Evolutionary conservation across 2,888 invertebrate species (phyloP).

Genomic region (Morinoia aosen): DNA sequence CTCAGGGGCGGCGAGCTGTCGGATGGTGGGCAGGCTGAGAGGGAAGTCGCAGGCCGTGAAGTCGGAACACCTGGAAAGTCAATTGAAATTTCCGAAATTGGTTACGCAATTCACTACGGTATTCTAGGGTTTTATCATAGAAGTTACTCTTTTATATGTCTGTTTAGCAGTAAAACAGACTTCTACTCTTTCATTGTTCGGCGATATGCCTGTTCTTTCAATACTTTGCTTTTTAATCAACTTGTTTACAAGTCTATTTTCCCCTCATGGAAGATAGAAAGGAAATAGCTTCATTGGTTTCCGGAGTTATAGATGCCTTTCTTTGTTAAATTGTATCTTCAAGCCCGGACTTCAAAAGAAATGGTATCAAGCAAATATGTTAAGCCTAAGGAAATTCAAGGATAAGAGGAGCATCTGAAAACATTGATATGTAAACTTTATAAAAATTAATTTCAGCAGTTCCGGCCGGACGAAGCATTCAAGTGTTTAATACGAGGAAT

Average conservation of each 20-base stretch:
- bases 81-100: neutral
- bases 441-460: too few species aligned
- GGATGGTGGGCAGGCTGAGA: neutral
- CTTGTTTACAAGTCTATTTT: neutral
- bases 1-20: neutral
- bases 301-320: too few species aligned
- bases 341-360: too few species aligned
- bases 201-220: neutral
- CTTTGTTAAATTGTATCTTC: too few species aligned
- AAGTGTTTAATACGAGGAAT: too few species aligned
- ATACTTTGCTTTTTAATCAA: neutral
- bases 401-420: too few species aligned
- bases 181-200: neutral
- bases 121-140: neutral
- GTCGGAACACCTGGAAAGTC: neutral
- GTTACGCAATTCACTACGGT: neutral
- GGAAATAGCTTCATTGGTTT: too few species aligned
- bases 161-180: neutral
- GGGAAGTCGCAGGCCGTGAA: neutral
- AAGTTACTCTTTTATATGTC: neutral
- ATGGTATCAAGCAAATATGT: too few species aligned
- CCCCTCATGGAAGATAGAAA: too few species aligned
- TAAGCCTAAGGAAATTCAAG: too few species aligned
- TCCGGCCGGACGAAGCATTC: too few species aligned
- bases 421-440: too few species aligned